Evolutionary conservation across 2,797 vertebrate genomes (phyloP).

Genomic region (Gambusia yucatana): DNA sequence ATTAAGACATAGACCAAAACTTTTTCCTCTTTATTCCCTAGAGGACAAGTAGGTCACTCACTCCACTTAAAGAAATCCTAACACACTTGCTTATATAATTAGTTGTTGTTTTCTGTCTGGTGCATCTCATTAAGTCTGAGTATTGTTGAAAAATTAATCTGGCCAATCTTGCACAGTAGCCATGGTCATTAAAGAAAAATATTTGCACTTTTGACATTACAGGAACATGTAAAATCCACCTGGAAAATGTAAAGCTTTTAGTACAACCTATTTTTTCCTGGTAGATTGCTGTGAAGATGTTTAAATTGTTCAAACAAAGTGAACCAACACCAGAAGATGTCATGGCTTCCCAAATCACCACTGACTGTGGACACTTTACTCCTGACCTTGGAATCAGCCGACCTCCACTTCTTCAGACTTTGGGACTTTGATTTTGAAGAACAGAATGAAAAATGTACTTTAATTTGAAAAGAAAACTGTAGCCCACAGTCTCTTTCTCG

Average conservation of each 20-base stretch:
- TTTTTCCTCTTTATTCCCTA: conserved; percentile 43
- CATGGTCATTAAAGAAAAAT: neutral
- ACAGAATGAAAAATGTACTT: neutral
- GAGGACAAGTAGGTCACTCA: conserved; percentile 35
- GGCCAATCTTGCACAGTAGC: neutral
- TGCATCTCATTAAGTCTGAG: neutral
- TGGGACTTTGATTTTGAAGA: neutral
- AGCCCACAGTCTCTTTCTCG: neutral
- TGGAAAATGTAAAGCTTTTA: neutral
- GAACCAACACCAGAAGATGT: neutral
- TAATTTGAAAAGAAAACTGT: neutral
- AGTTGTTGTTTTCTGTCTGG: conserved; percentile 20
- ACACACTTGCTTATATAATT: conserved; percentile 49
- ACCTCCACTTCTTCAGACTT: neutral
- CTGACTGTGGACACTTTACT: neutral
- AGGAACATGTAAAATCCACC: neutral
- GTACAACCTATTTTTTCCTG: neutral
- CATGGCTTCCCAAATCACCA: neutral
- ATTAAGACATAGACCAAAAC: conserved; percentile 58
- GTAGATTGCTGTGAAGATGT: neutral
- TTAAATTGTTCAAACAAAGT: neutral
- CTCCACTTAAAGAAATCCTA: conserved; percentile 38
- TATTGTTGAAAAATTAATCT: neutral
- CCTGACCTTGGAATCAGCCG: neutral
- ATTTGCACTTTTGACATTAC: neutral